Evolutionary conservation across 2,113 vertebrate species (phyloP).

Genomic region (Corythaixoides concolor): DNA sequence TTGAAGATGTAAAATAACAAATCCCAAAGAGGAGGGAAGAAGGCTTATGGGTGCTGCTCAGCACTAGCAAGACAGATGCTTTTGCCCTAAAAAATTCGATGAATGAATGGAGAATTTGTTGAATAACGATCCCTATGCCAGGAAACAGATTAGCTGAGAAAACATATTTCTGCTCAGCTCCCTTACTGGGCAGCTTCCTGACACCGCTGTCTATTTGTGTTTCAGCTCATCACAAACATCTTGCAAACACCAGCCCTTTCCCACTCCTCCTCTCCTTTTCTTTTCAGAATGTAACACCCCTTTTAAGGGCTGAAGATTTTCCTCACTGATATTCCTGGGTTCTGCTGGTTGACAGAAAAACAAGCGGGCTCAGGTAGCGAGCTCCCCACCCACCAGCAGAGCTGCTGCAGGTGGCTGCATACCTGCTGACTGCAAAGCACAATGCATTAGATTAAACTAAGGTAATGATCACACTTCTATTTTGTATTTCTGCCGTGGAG

Average conservation of each 20-base stretch:
- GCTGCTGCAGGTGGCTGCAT: background rate
- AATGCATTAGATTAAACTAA: background rate
- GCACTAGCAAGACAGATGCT: background rate
- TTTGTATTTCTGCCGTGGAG: background rate
- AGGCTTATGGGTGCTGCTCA: background rate
- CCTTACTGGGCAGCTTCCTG: background rate
- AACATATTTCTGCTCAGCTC: background rate
- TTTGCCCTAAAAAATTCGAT: background rate
- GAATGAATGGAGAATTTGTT: background rate
- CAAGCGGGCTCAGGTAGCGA: background rate
- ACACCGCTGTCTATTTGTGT: background rate
- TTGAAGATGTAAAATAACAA: background rate
- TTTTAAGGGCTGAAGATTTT: background rate
- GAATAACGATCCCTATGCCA: background rate
- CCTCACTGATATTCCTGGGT: background rate
- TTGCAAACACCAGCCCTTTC: background rate
- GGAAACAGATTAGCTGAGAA: background rate
- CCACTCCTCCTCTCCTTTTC: background rate
- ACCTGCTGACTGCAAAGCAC: background rate
- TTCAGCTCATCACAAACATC: background rate
- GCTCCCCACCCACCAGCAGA: background rate
- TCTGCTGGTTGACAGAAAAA: background rate
- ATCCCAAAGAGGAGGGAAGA: background rate
- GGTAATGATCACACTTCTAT: background rate
- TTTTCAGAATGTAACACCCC: background rate